Evolutionary conservation across 2,797 vertebrate genomes (phyloP).

Genomic region (Bovichtus variegatus): DNA sequence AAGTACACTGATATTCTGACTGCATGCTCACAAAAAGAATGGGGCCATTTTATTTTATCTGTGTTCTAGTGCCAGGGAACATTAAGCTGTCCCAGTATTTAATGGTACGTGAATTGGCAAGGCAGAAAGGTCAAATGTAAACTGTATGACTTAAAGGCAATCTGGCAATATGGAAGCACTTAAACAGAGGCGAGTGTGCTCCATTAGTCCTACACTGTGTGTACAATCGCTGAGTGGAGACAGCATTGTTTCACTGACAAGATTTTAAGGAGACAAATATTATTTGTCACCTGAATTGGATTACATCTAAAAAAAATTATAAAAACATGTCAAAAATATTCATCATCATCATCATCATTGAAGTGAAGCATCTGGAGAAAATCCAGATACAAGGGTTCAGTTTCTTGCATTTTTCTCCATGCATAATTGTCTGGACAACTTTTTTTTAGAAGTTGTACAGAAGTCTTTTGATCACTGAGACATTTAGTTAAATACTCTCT

Average conservation of each 20-base stretch:
- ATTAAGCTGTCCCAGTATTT: constrained; percentile 59
- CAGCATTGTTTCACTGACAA: constrained; percentile 34
- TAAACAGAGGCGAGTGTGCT: constrained; percentile 58
- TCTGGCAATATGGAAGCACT: constrained; percentile 75
- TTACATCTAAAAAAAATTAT: constrained; percentile 29
- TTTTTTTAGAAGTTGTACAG: constrained; percentile 7
- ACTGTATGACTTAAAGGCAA: constrained; percentile 58
- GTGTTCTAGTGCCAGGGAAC: constrained; percentile 69
- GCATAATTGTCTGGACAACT: constrained; percentile 4
- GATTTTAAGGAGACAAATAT: constrained; percentile 45
- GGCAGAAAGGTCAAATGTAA: constrained; percentile 70
- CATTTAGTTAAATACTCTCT: background rate
- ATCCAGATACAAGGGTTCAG: background rate
- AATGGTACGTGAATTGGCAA: constrained; percentile 65
- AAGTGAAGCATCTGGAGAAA: no score
- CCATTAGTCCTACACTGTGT: constrained; percentile 48
- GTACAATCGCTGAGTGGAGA: constrained; percentile 34
- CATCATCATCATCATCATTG: background rate
- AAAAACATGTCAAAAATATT: constrained; percentile 30
- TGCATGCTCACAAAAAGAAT: constrained; percentile 29
- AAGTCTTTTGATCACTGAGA: constrained; percentile 3
- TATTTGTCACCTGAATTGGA: constrained; percentile 56
- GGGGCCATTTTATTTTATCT: constrained; percentile 58
- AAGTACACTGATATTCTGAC: constrained; percentile 50
- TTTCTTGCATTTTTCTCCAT: constrained; percentile 29